A percentile compares a stretch with the other conserved stretches of the same genome.
Evolutionary conservation across 2,888 invertebrate species (phyloP).

Genomic region (Watsonalla cultraria): DNA sequence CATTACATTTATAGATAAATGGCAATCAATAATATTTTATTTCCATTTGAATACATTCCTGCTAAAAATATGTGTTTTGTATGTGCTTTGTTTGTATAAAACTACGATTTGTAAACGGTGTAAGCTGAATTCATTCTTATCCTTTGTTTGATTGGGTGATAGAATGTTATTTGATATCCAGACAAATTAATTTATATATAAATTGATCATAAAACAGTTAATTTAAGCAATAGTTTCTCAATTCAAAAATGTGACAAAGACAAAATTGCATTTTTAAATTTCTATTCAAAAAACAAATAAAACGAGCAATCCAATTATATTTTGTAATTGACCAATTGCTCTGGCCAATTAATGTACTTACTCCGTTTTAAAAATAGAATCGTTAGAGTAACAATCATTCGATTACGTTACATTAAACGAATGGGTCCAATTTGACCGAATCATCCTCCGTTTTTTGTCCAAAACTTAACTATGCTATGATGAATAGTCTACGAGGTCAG

Average conservation of each 20-base stretch:
- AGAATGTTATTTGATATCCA: too few relatives aligned
- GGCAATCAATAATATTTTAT: too few relatives aligned
- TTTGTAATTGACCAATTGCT: background rate
- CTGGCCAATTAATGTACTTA: background rate
- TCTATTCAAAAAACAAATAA: background rate
- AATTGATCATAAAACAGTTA: too few relatives aligned
- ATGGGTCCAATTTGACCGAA: background rate
- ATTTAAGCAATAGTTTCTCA: too few relatives aligned
- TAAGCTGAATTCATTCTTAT: too few relatives aligned
- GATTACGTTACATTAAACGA: background rate
- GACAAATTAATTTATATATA: too few relatives aligned
- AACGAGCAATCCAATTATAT: background rate
- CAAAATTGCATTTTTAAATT: background rate
- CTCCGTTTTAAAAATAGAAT: background rate
- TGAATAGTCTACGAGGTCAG: conserved; percentile 10
- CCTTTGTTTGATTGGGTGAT: too few relatives aligned
- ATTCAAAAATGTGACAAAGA: background rate
- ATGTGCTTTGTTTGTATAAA: too few relatives aligned
- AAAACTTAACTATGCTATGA: conserved; percentile 13
- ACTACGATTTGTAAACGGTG: too few relatives aligned
- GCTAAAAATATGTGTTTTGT: too few relatives aligned
- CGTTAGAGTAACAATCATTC: background rate
- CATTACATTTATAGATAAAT: too few relatives aligned
- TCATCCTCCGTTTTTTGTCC: conserved; percentile 7
- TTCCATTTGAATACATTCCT: too few relatives aligned